Evolutionary conservation across 2,888 invertebrate species (phyloP).

Genomic region (Sepiola atlantica): DNA sequence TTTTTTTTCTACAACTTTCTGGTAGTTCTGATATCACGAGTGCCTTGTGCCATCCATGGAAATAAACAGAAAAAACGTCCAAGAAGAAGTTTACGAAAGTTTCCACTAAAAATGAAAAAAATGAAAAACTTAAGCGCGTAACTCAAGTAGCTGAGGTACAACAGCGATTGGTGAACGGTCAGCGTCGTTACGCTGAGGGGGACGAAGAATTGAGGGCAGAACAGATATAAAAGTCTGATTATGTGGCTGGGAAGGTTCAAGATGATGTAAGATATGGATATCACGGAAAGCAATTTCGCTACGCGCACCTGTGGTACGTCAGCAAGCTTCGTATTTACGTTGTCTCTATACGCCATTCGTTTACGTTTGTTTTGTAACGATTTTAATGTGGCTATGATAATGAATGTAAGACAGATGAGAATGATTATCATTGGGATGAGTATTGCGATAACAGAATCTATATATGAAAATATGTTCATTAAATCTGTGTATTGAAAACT

Average conservation of each 20-base stretch:
- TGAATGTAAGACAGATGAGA: conserved; percentile 54
- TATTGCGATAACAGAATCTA: conserved; percentile 56
- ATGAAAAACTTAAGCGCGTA: conserved; percentile 59
- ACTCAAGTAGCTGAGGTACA: conserved; percentile 57
- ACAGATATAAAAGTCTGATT: conserved; percentile 53
- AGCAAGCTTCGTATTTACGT: conserved; percentile 46
- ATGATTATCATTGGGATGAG: too few relatives aligned
- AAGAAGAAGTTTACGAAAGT: conserved; percentile 54
- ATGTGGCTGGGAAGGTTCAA: conserved; percentile 60
- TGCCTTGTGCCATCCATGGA: neutral
- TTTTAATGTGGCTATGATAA: conserved; percentile 54
- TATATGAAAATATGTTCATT: conserved; percentile 52
- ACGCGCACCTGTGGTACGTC: conserved; percentile 58
- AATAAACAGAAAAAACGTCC: neutral
- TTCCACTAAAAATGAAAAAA: conserved; percentile 56
- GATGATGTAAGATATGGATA: conserved; percentile 56
- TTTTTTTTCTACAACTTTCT: neutral
- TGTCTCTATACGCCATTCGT: conserved; percentile 52
- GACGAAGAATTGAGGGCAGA: conserved; percentile 48
- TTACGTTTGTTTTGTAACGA: conserved; percentile 56
- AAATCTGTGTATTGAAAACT: conserved; percentile 45
- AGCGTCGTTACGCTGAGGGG: conserved; percentile 49
- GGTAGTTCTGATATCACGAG: neutral
- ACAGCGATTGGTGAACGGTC: conserved; percentile 53
- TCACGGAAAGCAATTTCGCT: conserved; percentile 58